Evolutionary conservation across 2,888 invertebrate genomes (phyloP).

Genomic region (Merodon equestris): DNA sequence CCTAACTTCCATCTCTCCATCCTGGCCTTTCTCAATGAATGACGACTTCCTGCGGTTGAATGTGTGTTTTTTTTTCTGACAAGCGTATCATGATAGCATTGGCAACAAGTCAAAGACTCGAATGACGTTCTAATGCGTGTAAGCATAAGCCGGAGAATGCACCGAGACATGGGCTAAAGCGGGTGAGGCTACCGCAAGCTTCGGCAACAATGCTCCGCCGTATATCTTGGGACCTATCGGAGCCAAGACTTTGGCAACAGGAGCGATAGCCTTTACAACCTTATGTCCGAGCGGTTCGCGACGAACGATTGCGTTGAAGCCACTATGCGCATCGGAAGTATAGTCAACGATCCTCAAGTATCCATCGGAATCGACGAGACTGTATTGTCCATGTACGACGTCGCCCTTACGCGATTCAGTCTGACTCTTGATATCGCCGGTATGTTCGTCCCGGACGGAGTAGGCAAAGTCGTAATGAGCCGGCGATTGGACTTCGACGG

Average conservation of each 20-base stretch:
- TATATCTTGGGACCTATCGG: conserved; percentile 73
- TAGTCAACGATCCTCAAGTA: conserved; percentile 80
- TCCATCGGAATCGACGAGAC: conserved; percentile 81
- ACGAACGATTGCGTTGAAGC: conserved; percentile 81
- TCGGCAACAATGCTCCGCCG: conserved; percentile 42
- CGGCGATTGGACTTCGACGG: conserved; percentile 77
- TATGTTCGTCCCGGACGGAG: conserved; percentile 79
- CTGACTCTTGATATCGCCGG: conserved; percentile 80
- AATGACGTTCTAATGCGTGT: conserved; percentile 32
- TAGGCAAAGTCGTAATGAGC: conserved; percentile 80
- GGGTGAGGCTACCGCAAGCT: conserved; percentile 68
- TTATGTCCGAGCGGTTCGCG: conserved; percentile 79
- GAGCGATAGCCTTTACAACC: conserved; percentile 76
- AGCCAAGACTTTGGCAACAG: conserved; percentile 75
- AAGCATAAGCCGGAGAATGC: conserved; percentile 61
- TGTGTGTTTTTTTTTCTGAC: conserved; percentile 33
- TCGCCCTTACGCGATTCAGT: conserved; percentile 81
- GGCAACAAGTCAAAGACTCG: conserved; percentile 7
- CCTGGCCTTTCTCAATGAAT: conserved; percentile 13
- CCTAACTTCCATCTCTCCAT: background rate
- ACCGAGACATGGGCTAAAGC: conserved; percentile 69
- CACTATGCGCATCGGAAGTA: conserved; percentile 80
- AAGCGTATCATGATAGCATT: conserved; percentile 56
- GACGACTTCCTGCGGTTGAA: conserved; percentile 17
- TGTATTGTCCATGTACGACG: conserved; percentile 80